Percentiles rank a stretch among this genome's conserved stretches.
These are phyloP conservation scores for Meiosimyza decipiens DNA, from an alignment of 2,888 invertebrate genomes.

Conservation along the genomic window DNA sequence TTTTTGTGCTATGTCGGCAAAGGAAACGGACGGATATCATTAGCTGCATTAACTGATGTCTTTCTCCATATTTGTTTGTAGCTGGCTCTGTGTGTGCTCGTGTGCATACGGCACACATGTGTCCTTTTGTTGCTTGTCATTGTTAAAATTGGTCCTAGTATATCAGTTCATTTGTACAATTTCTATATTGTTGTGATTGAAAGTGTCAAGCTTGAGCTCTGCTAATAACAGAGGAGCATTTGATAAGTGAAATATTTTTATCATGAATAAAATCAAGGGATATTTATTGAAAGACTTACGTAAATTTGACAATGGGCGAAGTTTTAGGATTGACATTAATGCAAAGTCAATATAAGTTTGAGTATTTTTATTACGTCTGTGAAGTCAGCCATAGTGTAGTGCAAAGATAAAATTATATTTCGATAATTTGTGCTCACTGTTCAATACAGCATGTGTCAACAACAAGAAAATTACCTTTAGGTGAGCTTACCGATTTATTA, in stretches of 20 bases:
- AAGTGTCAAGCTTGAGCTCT: slow-evolving; percentile 42
- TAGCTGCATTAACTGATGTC: slow-evolving; percentile 45
- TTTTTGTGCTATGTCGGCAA: slow-evolving; percentile 40
- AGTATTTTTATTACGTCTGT: too few species aligned
- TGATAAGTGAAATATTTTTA: background rate
- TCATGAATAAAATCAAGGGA: background rate
- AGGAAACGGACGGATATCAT: slow-evolving; percentile 47
- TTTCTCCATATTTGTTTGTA: slow-evolving; percentile 28
- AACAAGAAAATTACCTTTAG: too few species aligned
- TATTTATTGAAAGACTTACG: background rate
- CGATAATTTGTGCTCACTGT: too few species aligned
- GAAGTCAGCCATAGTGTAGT: too few species aligned
- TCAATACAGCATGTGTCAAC: too few species aligned
- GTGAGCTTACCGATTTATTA: too few species aligned
- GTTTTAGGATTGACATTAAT: too few species aligned
- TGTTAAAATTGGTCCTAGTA: background rate
- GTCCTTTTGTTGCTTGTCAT: slow-evolving; percentile 29
- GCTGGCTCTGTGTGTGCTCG: slow-evolving; percentile 3
- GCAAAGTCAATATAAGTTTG: too few species aligned
- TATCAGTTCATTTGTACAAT: slow-evolving; percentile 39
- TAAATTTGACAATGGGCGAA: background rate
- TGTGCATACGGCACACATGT: slow-evolving; percentile 27
- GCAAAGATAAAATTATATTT: too few species aligned
- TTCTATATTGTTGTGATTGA: slow-evolving; percentile 47
- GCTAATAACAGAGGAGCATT: background rate